Percentiles rank a stretch among this genome's conserved stretches.
Conservation (phyloP, 2,797 vertebrate species). For the Artibeus jamaicensis region DNA sequence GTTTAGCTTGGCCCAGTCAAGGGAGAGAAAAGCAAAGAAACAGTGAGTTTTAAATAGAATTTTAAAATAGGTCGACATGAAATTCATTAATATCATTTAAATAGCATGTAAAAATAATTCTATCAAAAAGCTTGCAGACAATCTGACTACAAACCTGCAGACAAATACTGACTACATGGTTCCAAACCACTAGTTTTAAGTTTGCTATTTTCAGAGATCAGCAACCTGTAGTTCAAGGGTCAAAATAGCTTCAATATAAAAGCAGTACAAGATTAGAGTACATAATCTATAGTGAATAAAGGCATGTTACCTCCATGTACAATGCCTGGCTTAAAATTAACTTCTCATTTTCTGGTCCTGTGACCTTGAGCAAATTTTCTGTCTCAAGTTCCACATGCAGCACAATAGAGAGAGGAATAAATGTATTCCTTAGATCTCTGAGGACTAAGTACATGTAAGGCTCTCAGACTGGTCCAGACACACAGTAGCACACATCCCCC, state of each 20-base stretch:
- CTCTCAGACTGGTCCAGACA: not conserved
- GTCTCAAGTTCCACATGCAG: not conserved
- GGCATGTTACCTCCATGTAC: not conserved
- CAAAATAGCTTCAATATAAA: not conserved
- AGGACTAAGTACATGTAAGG: not conserved
- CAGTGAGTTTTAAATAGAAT: not conserved
- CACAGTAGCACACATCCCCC: not conserved
- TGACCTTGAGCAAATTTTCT: not conserved
- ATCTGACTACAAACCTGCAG: no score
- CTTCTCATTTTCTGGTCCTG: not conserved
- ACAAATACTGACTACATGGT: not conserved
- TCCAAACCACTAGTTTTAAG: not conserved
- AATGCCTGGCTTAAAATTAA: not conserved
- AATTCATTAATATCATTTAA: not conserved
- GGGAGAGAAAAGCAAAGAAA: not conserved
- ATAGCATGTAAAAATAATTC: not conserved
- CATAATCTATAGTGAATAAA: not conserved
- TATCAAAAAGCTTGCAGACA: not conserved
- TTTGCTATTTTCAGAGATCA: not conserved
- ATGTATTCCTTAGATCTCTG: not conserved
- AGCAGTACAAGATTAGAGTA: not conserved
- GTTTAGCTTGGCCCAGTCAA: not conserved
- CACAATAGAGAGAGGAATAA: not conserved
- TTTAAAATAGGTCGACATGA: not conserved
- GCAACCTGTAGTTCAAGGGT: not conserved